Evolutionary conservation across 2,888 invertebrate genomes (phyloP).

Genomic region (Portevinia maculata): DNA sequence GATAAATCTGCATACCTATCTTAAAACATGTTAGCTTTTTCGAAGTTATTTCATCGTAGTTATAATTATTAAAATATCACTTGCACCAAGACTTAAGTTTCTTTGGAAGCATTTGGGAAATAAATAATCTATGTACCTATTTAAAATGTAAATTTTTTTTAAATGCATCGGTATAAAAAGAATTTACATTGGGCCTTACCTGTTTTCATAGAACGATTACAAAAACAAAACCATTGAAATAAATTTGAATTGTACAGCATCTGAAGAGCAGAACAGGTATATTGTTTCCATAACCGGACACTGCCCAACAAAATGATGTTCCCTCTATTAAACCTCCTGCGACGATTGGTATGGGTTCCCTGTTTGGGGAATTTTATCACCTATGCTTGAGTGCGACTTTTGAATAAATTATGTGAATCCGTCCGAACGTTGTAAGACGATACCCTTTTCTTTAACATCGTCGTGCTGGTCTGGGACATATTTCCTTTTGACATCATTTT

Average conservation of each 20-base stretch:
- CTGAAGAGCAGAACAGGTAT: background rate
- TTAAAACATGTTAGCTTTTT: too few relatives aligned
- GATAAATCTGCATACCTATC: too few relatives aligned
- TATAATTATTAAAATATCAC: too few relatives aligned
- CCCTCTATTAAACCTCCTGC: background rate
- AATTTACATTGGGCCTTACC: too few relatives aligned
- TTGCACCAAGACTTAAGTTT: too few relatives aligned
- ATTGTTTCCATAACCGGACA: background rate
- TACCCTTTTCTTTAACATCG: background rate
- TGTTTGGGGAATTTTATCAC: background rate
- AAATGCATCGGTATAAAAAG: background rate
- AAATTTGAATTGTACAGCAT: background rate
- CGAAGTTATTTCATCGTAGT: too few relatives aligned
- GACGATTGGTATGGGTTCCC: background rate
- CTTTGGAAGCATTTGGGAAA: too few relatives aligned
- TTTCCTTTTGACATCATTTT: background rate
- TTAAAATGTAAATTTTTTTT: too few relatives aligned
- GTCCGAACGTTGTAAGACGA: constrained; percentile 6
- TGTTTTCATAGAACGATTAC: too few relatives aligned
- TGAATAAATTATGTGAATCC: constrained; percentile 48
- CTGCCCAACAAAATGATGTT: background rate
- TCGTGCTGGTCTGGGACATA: background rate
- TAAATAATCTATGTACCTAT: too few relatives aligned
- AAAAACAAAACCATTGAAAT: background rate
- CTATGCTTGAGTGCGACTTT: background rate